Percentiles rank a stretch among this genome's conserved stretches.
Conservation (phyloP, 2,888 invertebrate genomes). For the Patella depressa region DNA sequence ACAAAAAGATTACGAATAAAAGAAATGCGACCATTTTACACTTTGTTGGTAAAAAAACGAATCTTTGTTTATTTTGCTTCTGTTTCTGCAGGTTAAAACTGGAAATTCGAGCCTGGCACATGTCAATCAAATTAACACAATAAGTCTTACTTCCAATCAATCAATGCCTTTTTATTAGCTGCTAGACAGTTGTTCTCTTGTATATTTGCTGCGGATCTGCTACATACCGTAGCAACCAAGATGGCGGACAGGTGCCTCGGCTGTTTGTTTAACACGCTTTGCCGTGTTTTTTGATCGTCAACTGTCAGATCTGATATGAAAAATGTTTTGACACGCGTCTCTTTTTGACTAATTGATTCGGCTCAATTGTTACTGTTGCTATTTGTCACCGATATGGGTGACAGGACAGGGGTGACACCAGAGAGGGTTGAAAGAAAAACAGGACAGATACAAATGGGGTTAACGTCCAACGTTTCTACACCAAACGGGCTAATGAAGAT, state of each 20-base stretch:
- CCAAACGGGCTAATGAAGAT: too few relatives aligned
- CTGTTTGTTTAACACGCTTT: neutral
- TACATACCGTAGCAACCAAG: neutral
- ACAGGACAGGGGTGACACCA: neutral
- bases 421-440: too few relatives aligned
- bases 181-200: slow-evolving; percentile 6
- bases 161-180: slow-evolving; percentile 10
- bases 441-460: too few relatives aligned
- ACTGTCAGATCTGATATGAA: slow-evolving; percentile 3
- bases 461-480: too few relatives aligned
- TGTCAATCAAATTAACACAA: slow-evolving; percentile 5
- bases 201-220: slow-evolving; percentile 1
- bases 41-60: neutral
- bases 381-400: neutral
- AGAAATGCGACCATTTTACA: too few relatives aligned
- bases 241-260: neutral
- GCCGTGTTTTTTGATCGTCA: neutral
- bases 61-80: neutral
- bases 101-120: neutral
- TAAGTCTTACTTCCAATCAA: neutral
- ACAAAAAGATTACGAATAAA: too few relatives aligned
- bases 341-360: neutral
- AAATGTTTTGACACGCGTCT: slow-evolving; percentile 10
- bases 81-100: neutral
- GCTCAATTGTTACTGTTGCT: neutral